Evolutionary conservation across 2,888 invertebrate species (phyloP), one percentile per base, ranked within the genome.

Genomic region (Drosophila niveifrons): DNA sequence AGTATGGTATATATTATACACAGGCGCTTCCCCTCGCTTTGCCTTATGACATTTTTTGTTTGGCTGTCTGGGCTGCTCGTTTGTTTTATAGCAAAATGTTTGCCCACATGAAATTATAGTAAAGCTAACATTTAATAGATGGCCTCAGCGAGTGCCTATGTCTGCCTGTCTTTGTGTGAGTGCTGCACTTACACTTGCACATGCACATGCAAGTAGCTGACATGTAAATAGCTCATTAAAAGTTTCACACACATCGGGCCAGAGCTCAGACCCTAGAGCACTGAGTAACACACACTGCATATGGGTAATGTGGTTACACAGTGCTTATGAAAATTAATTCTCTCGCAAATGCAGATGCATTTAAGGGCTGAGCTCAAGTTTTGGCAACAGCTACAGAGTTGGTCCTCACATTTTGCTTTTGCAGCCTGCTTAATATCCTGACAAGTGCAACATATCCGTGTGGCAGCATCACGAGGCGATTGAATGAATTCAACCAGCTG

Each of bases 121-220:
- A 69, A 71, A 69, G 62, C 76, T 51, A 78, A 72, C 90, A 75
- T 89, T 83, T 85, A 83, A 89, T 89, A 90, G 89, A 89, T 89
- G 86, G 76, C 67, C 67, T 46, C 75, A 65, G 34, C 18, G 43
- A 18, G 44, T 55, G 29, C 15, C n/a, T 46, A 47, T 48, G 48
- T 43, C 15, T 48, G 44, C 39, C 13, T 48, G 39, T 50, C 41
- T 58, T 34, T 48, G 11, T 47, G 56, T 47, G 56, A 44, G 39
- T 44, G 56, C 50, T 18, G 18, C 61, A 80, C 43, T 79, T 46
- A 44, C 36, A 39, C 39, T 39, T 13, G 13, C 39, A 36, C 34
- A 10, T 31, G 8, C 31, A 31, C 31, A 41, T 41, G 15, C 39
- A 41, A 41, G 39, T 41, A 15, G 39, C 13, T 41, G 39, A 41